Conservation (phyloP, 1,140 invertebrate genomes). For the Drosophila kohkoa region DNA sequence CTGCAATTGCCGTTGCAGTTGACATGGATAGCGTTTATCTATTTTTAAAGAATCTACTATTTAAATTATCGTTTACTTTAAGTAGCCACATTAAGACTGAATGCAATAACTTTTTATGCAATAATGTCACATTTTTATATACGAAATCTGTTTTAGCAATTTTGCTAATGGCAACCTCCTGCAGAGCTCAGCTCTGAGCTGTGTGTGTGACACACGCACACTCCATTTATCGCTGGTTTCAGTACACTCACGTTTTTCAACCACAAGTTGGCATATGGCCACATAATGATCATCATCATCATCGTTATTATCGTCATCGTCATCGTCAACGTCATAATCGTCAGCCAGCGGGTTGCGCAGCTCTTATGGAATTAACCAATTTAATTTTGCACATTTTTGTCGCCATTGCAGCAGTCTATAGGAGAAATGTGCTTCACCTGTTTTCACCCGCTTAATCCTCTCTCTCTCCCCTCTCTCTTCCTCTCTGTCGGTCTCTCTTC, state of each 20-base stretch:
- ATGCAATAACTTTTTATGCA: neutral
- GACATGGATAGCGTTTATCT: neutral
- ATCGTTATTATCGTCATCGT: neutral
- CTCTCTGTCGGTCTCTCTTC: no score
- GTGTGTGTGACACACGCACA: conserved; percentile 1
- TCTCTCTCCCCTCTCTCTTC: neutral
- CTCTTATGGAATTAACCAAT: conserved; percentile 54
- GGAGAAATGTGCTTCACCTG: conserved; percentile 5
- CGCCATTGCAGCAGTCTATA: conserved; percentile 27
- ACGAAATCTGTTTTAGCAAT: conserved; percentile 23
- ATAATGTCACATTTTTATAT: conserved; percentile 12
- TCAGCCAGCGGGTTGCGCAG: conserved; percentile 17
- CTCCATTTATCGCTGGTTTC: neutral
- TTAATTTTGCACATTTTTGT: conserved; percentile 43
- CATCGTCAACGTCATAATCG: neutral
- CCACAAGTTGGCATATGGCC: conserved; percentile 23
- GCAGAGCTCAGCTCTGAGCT: neutral
- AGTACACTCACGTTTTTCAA: conserved; percentile 23
- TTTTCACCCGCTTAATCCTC: neutral
- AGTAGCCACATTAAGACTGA: neutral
- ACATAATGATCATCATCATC: conserved; percentile 3
- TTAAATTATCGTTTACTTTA: neutral
- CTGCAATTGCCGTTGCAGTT: conserved; percentile 3
- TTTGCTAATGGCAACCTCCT: conserved; percentile 30
- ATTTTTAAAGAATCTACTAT: neutral